A percentile compares a stretch with the other conserved stretches of the same genome.
Conservation (phyloP, 2,113 vertebrate genomes). For the Camelus dromedarius region DNA sequence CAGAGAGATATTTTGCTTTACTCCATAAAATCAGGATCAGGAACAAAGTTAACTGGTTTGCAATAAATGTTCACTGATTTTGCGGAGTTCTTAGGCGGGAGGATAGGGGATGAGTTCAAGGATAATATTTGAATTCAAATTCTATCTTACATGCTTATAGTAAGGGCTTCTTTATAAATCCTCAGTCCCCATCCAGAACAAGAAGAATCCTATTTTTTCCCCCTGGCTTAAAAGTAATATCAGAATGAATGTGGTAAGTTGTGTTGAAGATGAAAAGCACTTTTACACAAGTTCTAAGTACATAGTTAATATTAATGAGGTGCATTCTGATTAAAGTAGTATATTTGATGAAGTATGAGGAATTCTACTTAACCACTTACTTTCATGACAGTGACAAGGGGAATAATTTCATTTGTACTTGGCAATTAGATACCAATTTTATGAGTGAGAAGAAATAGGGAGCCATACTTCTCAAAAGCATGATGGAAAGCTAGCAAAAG, state of each 20-base stretch:
- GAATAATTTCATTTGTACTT: conserved; percentile 68
- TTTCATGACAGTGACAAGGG: conserved; percentile 68
- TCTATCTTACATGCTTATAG: background rate
- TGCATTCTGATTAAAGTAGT: conserved; percentile 72
- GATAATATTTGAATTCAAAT: conserved; percentile 28
- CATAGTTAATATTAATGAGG: conserved; percentile 78
- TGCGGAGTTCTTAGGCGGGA: background rate
- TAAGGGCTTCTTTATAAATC: background rate
- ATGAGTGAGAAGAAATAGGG: conserved; percentile 5
- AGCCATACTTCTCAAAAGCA: background rate
- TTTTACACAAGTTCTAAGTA: conserved; percentile 65
- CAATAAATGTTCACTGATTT: background rate
- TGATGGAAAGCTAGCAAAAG: background rate
- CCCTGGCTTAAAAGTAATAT: conserved; percentile 53
- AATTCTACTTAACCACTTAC: conserved; percentile 66
- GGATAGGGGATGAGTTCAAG: background rate
- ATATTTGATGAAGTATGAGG: conserved; percentile 63
- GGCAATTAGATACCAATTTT: conserved; percentile 57
- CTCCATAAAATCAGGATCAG: conserved; percentile 35
- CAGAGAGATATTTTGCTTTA: conserved; percentile 31
- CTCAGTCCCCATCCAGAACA: background rate
- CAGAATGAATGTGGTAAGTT: conserved; percentile 59
- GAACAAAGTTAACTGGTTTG: background rate
- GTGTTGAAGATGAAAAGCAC: conserved; percentile 61
- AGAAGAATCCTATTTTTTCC: background rate